These are phyloP conservation scores for Loripinus fragilis DNA, from an alignment of 2,888 invertebrate genomes.

Conservation along the genomic window DNA sequence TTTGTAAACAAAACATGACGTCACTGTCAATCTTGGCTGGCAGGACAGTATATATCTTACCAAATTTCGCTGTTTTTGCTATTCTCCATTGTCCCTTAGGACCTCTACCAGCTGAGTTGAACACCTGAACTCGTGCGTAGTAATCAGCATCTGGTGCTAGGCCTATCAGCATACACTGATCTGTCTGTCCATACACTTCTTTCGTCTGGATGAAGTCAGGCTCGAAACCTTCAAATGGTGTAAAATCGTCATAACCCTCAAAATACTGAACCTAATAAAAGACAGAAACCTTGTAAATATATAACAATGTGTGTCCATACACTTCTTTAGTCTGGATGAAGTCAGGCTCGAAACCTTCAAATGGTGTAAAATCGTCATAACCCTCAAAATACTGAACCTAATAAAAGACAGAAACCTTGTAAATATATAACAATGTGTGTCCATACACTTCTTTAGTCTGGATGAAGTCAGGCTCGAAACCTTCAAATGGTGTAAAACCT, in stretches of 20 bases:
- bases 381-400: too few relatives aligned
- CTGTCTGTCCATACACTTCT: constrained; percentile 20
- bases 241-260: neutral
- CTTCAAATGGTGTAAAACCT: neutral
- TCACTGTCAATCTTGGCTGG: too few relatives aligned
- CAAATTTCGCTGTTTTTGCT: neutral
- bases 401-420: too few relatives aligned
- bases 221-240: neutral
- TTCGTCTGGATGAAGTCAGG: neutral
- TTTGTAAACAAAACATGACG: too few relatives aligned
- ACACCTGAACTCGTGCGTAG: constrained; percentile 96
- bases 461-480: neutral
- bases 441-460: constrained; percentile 9
- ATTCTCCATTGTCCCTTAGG: constrained; percentile 22
- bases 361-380: too few relatives aligned
- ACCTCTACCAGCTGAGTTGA: constrained; percentile 97
- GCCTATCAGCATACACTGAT: constrained; percentile 92
- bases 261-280: neutral
- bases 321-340: too few relatives aligned
- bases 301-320: too few relatives aligned
- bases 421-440: too few relatives aligned
- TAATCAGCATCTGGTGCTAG: constrained; percentile 96
- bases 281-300: too few relatives aligned
- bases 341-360: too few relatives aligned
- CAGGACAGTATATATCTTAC: too few relatives aligned